phyloP scores from a whole-genome alignment of 2,113 vertebrate genomes.

The Merops nubicus region DNA sequence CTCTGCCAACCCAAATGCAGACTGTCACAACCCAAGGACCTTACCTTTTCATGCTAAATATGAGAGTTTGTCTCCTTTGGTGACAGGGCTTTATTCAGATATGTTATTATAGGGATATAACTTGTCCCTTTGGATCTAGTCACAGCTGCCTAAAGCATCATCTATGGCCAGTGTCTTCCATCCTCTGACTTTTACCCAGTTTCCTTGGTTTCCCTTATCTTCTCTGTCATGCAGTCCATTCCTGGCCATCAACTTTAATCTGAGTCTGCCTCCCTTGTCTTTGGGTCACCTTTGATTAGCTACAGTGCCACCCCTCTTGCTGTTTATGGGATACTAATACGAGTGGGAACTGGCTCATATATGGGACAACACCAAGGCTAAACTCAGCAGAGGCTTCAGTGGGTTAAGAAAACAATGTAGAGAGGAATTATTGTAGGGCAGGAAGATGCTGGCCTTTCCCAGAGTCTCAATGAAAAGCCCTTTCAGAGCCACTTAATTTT shows the following conservation, averaged over 20 bases:
- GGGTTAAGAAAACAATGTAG: conserved; percentile 52
- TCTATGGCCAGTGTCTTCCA: background rate
- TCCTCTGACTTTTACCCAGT: background rate
- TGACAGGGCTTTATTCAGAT: background rate
- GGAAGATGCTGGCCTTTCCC: conserved; percentile 54
- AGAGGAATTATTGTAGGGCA: conserved; percentile 42
- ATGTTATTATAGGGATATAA: background rate
- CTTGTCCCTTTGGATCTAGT: background rate
- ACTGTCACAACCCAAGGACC: too few species aligned
- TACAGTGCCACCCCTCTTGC: background rate
- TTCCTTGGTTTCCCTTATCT: background rate
- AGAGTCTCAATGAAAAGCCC: conserved; percentile 19
- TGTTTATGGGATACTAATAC: background rate
- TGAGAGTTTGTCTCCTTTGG: background rate
- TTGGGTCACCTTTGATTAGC: background rate
- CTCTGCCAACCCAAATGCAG: background rate
- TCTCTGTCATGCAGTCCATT: background rate
- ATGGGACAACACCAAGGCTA: background rate
- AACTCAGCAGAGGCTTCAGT: background rate
- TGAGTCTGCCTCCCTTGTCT: background rate
- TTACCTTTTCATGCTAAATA: too few species aligned
- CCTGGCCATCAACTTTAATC: background rate
- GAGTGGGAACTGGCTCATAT: background rate
- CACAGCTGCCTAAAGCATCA: background rate
- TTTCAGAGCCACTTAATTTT: conserved; percentile 42